Conservation (phyloP, 2,797 vertebrate species). For the Artibeus jamaicensis region DNA sequence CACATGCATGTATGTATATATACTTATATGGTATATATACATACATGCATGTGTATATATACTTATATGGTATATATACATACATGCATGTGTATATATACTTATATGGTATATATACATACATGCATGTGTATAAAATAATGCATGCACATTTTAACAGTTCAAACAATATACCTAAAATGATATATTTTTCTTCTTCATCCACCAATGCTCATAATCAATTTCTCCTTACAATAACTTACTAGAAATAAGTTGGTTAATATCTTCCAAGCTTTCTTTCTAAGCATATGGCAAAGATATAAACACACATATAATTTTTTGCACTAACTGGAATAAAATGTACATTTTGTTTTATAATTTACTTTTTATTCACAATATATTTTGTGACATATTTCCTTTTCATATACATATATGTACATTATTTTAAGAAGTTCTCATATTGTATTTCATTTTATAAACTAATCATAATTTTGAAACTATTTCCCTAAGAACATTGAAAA, state of each 20-base stretch:
- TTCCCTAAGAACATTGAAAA: neutral
- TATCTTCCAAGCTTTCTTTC: neutral
- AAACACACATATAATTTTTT: neutral
- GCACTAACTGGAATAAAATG: neutral
- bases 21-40: neutral
- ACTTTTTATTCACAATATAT: neutral
- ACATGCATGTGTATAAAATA: neutral
- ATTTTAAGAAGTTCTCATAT: neutral
- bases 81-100: too few relatives aligned
- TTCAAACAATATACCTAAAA: neutral
- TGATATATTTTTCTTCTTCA: neutral
- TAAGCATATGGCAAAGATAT: neutral
- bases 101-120: neutral
- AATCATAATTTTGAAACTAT: neutral
- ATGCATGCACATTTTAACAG: neutral
- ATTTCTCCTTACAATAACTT: neutral
- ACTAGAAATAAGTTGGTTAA: neutral
- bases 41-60: too few relatives aligned
- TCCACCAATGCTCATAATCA: neutral
- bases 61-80: neutral
- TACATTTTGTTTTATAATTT: neutral
- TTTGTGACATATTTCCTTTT: neutral
- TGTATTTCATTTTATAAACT: neutral
- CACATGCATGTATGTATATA: too few relatives aligned
- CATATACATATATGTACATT: neutral